Conservation (phyloP, 2,797 vertebrate species). For the Notolabrus celidotus region DNA sequence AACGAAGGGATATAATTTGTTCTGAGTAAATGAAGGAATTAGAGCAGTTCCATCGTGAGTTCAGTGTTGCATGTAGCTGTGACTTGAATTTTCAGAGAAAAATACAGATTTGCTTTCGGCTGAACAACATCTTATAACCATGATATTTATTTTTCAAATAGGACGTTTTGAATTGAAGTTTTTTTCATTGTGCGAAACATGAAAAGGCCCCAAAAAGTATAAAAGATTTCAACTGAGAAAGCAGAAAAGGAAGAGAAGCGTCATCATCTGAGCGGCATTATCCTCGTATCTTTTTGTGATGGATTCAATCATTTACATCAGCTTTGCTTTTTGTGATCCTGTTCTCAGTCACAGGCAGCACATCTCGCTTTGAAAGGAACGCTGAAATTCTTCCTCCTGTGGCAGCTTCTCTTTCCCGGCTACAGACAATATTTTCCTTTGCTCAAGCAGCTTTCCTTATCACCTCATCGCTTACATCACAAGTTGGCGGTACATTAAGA, state of each 20-base stretch:
- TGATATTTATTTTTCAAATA: background rate
- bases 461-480: conserved; percentile 51
- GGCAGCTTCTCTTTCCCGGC: conserved; percentile 10
- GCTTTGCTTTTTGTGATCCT: conserved; percentile 24
- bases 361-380: conserved; percentile 25
- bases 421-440: conserved; percentile 21
- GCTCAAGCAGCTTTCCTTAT: conserved; percentile 27
- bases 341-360: conserved; percentile 15
- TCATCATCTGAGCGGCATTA: conserved; percentile 7
- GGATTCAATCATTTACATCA: conserved; percentile 37
- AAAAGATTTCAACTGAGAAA: conserved; percentile 1
- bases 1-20: too few species aligned
- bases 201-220: background rate
- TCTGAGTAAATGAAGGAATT: background rate
- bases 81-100: background rate
- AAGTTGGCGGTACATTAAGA: conserved; percentile 72
- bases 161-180: background rate
- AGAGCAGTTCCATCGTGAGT: background rate
- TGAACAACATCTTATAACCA: background rate
- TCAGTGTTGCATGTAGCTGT: background rate
- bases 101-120: background rate
- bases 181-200: conserved; percentile 4
- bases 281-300: conserved; percentile 22
- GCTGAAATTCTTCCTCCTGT: conserved; percentile 29
- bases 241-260: background rate